These are phyloP conservation scores for Gyps fulvus DNA, from an alignment of 2,113 vertebrate species.

Conservation along the genomic window DNA sequence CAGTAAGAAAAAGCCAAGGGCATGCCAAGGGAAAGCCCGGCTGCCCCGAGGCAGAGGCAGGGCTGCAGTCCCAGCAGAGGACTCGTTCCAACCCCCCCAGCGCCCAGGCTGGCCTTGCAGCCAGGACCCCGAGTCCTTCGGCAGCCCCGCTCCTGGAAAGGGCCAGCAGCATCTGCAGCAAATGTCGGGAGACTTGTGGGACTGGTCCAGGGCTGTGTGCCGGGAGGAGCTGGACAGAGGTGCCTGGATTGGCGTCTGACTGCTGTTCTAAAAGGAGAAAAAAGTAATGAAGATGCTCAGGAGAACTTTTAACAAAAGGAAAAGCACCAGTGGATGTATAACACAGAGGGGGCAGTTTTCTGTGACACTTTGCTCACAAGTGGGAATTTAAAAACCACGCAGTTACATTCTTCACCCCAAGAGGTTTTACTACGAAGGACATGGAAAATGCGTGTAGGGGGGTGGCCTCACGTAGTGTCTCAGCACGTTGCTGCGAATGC, in stretches of 20 bases:
- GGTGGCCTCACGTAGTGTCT: accelerated
- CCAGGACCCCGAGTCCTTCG: too few species aligned
- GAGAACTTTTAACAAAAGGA: not conserved
- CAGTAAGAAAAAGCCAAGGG: too few species aligned
- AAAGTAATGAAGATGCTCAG: not conserved
- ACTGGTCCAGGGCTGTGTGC: not conserved
- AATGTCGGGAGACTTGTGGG: not conserved
- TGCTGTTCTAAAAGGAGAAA: too few species aligned
- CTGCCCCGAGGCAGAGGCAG: not conserved
- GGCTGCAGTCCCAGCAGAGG: not conserved
- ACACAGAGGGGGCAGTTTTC: not conserved
- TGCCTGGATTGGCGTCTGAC: not conserved
- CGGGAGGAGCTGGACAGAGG: not conserved
- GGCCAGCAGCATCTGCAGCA: not conserved
- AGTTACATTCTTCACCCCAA: not conserved
- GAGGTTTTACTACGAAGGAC: not conserved
- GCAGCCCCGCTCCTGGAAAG: not conserved
- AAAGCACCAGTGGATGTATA: not conserved
- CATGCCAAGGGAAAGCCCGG: not conserved
- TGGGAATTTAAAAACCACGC: not conserved
- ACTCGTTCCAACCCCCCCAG: not conserved
- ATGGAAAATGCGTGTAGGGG: accelerated
- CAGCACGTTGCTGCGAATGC: not conserved
- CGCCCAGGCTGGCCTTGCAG: not conserved
- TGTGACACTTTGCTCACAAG: not conserved